Base-by-base conservation (phyloP, 1,140 invertebrate species). In the Aphaenogaster rudis region DNA sequence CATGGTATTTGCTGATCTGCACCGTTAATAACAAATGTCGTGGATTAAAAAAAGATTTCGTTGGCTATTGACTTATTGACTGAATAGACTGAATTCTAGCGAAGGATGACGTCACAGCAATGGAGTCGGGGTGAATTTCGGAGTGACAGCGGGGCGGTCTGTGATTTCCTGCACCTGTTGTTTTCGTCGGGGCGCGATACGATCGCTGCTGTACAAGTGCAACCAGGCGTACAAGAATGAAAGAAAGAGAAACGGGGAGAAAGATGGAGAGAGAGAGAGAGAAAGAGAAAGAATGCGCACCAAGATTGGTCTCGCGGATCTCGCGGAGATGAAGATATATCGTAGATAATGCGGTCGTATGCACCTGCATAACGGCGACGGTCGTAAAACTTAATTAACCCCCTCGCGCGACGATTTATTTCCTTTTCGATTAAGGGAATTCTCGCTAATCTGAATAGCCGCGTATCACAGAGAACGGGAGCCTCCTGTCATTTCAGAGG, bases 371-470 rank as follows among this genome's bases (percentile, higher is more conserved):
- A 91, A 91, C 81, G 71, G 59, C 89, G 48, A 63, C 64, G 76
- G 48, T 86, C 85, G 59, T 91, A 91, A 91, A 91, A 91, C 88
- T 91, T 91, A 91, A 91, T 91, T 91, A 91, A 91, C 86, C 85
- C 64, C 86, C 67, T 84, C 15, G 57, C 39, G 63, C 59, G 61
- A 86, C 86, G 90, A 91, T 91, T 91, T 92, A 90, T 91, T 84
- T 50, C 39, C 54, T 21, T 66, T 85, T 87, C 90, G 88, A 89
- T 89, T 66, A 81, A 91, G 54, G 15, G 59, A 57, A 84, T 82
- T 72, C 79, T 59, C 74, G 63, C 74, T 91, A 91, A 91, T 90
- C 87, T 82, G 89, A 90, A 90, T 85, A 79, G 84, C 17, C 57
- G 84, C 64, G 78, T 63, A 11, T 76, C 45, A 17, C 63, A 48